A percentile compares a stretch with the other conserved stretches of the same genome.
phyloP scores from a whole-genome alignment of 2,113 vertebrate genomes.

The Laterallus jamaicensis region DNA sequence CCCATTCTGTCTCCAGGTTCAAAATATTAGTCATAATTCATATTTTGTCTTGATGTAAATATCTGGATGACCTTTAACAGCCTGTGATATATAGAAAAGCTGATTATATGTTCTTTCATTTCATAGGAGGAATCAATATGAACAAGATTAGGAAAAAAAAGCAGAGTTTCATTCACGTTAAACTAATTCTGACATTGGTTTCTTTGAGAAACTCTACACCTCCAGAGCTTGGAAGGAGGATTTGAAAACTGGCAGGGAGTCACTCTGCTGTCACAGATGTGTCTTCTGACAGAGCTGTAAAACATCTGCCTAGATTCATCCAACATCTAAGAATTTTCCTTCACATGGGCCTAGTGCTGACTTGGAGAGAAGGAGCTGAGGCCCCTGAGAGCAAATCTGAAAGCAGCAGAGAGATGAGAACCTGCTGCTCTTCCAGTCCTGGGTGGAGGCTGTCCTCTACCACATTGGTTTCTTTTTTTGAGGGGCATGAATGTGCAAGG shows the following conservation, averaged over 20 bases:
- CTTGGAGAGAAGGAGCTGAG: not conserved
- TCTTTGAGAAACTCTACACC: not conserved
- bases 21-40: not conserved
- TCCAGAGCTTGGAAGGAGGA: rapidly evolving
- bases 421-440: not conserved
- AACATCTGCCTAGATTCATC: not conserved
- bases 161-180: not conserved
- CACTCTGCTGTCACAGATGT: not conserved
- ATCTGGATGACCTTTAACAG: conserved; percentile 45
- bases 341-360: not conserved
- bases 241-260: not conserved
- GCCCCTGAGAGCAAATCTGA: not conserved
- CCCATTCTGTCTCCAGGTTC: not conserved
- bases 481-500: not conserved
- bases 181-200: not conserved
- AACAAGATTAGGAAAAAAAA: conserved; percentile 5
- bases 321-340: not conserved
- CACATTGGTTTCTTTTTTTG: not conserved
- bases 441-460: not conserved
- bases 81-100: conserved; percentile 33
- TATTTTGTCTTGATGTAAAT: conserved; percentile 2
- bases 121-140: conserved; percentile 13
- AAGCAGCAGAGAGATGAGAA: not conserved
- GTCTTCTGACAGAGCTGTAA: not conserved
- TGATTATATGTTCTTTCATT: conserved; percentile 35